Evolutionary conservation across 2,113 vertebrate species (phyloP).

Genomic region (Hymenochirus boettgeri): DNA sequence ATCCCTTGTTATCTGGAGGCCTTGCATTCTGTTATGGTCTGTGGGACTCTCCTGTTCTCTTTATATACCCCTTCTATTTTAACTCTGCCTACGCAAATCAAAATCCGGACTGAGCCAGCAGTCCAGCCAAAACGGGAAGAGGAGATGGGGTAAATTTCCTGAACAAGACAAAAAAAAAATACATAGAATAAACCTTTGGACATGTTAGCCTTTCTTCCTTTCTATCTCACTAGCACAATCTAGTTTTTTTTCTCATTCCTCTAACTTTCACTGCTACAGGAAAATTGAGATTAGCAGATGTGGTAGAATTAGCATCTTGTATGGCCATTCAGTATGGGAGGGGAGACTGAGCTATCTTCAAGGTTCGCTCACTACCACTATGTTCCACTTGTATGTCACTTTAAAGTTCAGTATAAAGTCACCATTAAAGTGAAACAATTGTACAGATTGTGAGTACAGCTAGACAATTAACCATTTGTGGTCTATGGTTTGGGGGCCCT

Average conservation of each 20-base stretch:
- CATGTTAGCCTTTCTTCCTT: constrained; percentile 65
- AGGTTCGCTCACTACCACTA: not conserved
- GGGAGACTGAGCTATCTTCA: not conserved
- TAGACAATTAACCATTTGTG: too few species aligned
- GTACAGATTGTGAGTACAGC: not conserved
- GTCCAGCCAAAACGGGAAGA: constrained; percentile 66
- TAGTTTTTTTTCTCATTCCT: constrained; percentile 46
- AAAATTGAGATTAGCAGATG: constrained; percentile 45
- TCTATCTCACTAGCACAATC: constrained; percentile 55
- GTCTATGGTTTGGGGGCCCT: too few species aligned
- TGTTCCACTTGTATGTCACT: not conserved
- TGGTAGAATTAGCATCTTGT: not conserved
- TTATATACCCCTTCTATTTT: constrained; percentile 71
- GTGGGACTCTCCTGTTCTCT: constrained; percentile 46
- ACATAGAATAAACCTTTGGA: constrained; percentile 17
- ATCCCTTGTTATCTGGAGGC: constrained; percentile 22
- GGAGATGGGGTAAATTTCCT: constrained; percentile 68
- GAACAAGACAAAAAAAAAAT: constrained; percentile 36
- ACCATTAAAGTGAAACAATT: too few species aligned
- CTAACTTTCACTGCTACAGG: constrained; percentile 63
- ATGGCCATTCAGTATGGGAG: not conserved
- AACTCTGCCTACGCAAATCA: constrained; percentile 70
- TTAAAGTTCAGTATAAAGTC: not conserved
- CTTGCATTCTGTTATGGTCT: constrained; percentile 6
- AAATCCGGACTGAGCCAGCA: constrained; percentile 62